phyloP scores from a whole-genome alignment of 2,888 invertebrate species.

The Lithophane semibrunnea region DNA sequence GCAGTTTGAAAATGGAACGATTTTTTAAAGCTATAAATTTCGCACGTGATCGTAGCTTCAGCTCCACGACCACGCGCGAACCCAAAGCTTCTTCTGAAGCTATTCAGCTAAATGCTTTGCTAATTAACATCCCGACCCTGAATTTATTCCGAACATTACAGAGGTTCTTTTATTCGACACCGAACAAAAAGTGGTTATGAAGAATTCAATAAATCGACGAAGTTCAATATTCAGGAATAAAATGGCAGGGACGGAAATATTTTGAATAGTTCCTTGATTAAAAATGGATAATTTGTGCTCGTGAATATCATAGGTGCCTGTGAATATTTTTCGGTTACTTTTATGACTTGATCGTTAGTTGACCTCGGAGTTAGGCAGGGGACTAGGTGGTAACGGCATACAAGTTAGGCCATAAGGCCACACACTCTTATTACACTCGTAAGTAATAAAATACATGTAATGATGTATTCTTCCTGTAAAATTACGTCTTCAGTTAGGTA shows the following conservation, averaged over 20 bases:
- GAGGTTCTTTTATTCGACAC: constrained; percentile 66
- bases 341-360: background rate
- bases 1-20: constrained; percentile 50
- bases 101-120: constrained; percentile 70
- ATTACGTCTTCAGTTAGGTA: background rate
- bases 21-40: constrained; percentile 77
- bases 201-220: constrained; percentile 50
- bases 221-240: constrained; percentile 43
- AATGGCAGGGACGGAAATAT: constrained; percentile 34
- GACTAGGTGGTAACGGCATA: background rate
- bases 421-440: background rate
- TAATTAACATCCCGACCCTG: constrained; percentile 71
- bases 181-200: constrained; percentile 52
- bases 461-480: background rate
- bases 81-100: constrained; percentile 56
- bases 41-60: constrained; percentile 71
- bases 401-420: background rate
- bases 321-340: background rate
- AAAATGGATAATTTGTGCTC: constrained; percentile 24
- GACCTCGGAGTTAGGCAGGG: background rate
- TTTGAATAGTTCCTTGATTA: constrained; percentile 47
- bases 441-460: background rate
- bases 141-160: constrained; percentile 68
- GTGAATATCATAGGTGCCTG: background rate
- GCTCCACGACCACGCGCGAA: constrained; percentile 59